Percentiles rank a stretch among this genome's conserved stretches.
phyloP scores from a whole-genome alignment of 1,140 invertebrate species.

The Bactericera cockerelli region DNA sequence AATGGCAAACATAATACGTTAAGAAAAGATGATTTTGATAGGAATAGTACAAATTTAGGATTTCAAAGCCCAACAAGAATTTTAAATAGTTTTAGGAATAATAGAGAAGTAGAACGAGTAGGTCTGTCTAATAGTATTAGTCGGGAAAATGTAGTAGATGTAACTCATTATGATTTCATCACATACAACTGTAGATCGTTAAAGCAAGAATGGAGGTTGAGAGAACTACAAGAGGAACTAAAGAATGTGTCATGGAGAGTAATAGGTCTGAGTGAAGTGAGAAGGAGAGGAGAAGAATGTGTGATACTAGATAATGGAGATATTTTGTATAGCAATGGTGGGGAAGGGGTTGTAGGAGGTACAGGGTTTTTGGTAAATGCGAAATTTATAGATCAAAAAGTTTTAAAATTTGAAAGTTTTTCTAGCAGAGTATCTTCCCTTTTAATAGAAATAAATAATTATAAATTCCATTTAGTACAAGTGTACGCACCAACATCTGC shows the following conservation, averaged over 20 bases:
- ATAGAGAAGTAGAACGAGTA: background rate
- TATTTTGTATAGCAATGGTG: background rate
- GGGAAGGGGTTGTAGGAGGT: background rate
- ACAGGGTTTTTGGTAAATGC: background rate
- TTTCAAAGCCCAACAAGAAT: too few relatives aligned
- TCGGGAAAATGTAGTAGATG: background rate
- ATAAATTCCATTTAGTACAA: background rate
- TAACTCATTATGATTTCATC: background rate
- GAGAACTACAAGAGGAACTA: background rate
- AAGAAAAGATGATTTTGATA: too few relatives aligned
- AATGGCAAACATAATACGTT: too few relatives aligned
- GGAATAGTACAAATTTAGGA: too few relatives aligned
- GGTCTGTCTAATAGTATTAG: too few relatives aligned
- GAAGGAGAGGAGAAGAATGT: slow-evolving; percentile 4
- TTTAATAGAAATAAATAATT: background rate
- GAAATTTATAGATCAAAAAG: background rate
- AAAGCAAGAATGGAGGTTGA: background rate
- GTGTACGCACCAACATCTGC: background rate
- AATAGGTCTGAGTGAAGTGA: background rate
- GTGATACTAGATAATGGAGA: background rate
- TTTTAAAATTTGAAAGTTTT: background rate
- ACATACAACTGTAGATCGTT: background rate
- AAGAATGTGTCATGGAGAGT: background rate
- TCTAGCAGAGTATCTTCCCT: background rate
- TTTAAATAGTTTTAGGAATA: background rate